Percentiles rank a stretch among this genome's conserved stretches.
Evolutionary conservation across 2,113 vertebrate species (phyloP).

Genomic region (Engraulis encrasicolus): DNA sequence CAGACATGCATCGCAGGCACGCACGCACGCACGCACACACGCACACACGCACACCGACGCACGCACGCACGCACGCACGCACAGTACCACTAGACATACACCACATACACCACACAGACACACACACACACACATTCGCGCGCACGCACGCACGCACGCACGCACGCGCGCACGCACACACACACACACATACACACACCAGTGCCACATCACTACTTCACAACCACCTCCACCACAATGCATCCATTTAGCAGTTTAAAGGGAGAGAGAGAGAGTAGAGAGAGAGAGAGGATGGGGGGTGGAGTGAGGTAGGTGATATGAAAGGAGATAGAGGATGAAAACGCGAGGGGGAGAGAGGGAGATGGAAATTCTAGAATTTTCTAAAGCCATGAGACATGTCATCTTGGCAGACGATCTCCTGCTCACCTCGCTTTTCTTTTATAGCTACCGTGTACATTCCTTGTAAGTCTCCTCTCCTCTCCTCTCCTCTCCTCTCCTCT

Average conservation of each 20-base stretch:
- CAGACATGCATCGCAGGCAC: too few species aligned
- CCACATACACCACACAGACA: too few species aligned
- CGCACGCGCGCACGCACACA: too few species aligned
- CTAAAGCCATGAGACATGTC: not conserved
- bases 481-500: not conserved
- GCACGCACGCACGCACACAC: too few species aligned
- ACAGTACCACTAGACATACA: too few species aligned
- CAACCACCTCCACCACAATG: not conserved
- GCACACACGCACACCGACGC: too few species aligned
- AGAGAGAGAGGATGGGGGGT: not conserved
- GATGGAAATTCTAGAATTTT: not conserved
- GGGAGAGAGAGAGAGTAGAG: not conserved
- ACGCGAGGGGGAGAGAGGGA: not conserved
- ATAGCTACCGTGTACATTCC: not conserved
- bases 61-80: too few species aligned
- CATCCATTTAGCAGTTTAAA: conserved; percentile 23
- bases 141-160: too few species aligned
- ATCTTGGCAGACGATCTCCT: not conserved
- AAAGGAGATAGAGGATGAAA: not conserved
- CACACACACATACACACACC: too few species aligned
- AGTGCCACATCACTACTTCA: too few species aligned
- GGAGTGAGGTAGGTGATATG: not conserved
- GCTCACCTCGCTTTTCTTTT: not conserved
- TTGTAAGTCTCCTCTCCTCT: not conserved
- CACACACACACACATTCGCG: too few species aligned